phyloP scores from a whole-genome alignment of 2,888 invertebrate genomes.

The Pecten maximus region DNA sequence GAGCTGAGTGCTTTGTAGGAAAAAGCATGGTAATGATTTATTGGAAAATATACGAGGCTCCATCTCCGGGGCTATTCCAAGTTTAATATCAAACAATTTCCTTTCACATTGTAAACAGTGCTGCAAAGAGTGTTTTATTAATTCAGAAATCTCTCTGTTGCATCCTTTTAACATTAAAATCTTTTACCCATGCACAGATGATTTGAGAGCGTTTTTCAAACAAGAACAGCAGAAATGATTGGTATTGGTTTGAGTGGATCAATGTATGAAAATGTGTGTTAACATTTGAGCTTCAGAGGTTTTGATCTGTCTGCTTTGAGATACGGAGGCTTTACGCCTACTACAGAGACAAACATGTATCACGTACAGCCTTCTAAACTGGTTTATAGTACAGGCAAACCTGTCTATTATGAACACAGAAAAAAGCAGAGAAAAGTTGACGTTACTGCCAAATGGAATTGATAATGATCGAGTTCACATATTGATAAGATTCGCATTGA shows the following conservation, averaged over 20 bases:
- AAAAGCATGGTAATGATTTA: slow-evolving; percentile 18
- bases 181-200: not conserved
- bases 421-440: too few species aligned
- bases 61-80: not conserved
- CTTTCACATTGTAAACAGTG: slow-evolving; percentile 25
- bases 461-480: too few species aligned
- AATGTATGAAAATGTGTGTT: not conserved
- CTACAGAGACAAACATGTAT: too few species aligned
- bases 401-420: too few species aligned
- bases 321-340: too few species aligned
- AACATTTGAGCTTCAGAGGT: not conserved
- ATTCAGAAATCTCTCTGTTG: not conserved
- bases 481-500: too few species aligned
- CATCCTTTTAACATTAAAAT: not conserved
- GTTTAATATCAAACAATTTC: slow-evolving; percentile 25
- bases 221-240: not conserved
- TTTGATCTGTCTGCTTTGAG: too few species aligned
- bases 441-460: too few species aligned
- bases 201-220: not conserved
- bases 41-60: not conserved
- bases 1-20: not conserved
- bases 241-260: not conserved
- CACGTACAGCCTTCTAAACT: too few species aligned
- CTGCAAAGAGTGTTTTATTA: not conserved
- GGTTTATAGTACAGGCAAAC: too few species aligned